These are phyloP conservation scores for Pangasius mekongensis DNA, from an alignment of 2,797 vertebrate genomes.

Conservation along the genomic window DNA sequence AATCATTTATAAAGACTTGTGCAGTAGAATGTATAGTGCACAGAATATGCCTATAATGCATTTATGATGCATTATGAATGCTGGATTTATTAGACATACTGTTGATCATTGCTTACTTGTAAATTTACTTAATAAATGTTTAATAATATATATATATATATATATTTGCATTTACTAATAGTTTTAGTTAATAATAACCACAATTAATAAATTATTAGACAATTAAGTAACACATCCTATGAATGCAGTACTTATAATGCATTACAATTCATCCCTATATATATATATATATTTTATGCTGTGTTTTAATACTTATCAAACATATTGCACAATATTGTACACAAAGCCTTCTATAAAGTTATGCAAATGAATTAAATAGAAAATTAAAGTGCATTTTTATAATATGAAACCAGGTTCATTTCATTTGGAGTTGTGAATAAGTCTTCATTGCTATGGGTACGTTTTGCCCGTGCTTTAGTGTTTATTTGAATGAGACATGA, in stretches of 20 bases:
- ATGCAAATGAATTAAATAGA: neutral
- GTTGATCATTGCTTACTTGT: neutral
- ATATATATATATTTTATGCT: neutral
- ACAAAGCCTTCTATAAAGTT: neutral
- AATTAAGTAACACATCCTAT: neutral
- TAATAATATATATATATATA: neutral
- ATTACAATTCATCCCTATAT: neutral
- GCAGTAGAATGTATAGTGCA: too few relatives aligned
- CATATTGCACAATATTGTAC: neutral
- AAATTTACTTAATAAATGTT: neutral
- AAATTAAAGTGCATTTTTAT: neutral
- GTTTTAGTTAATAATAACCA: neutral
- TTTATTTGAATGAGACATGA: neutral
- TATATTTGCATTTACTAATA: neutral
- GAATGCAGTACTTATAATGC: neutral
- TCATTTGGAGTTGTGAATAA: neutral
- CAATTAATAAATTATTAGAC: neutral
- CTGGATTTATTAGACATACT: neutral
- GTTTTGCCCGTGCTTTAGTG: neutral
- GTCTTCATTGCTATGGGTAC: neutral
- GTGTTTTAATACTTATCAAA: neutral
- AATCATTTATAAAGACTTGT: too few relatives aligned
- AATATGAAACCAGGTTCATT: too few relatives aligned
- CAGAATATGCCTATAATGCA: neutral
- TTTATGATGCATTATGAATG: neutral